A percentile compares a stretch with the other conserved stretches of the same genome.
These are phyloP conservation scores for Glyptemys insculpta DNA, from an alignment of 2,797 vertebrate species.

Conservation along the genomic window DNA sequence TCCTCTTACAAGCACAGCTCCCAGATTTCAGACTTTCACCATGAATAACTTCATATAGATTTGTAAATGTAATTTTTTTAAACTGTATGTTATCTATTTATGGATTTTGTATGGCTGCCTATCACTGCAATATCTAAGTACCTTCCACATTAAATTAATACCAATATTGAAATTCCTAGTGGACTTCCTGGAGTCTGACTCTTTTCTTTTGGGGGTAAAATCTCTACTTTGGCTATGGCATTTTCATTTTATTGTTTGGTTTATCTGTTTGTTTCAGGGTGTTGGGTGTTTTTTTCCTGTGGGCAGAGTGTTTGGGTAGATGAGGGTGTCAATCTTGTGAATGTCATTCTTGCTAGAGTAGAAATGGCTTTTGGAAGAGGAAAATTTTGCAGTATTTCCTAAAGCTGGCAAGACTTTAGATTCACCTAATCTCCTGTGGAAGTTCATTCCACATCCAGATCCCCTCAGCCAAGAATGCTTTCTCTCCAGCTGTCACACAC, in stretches of 20 bases:
- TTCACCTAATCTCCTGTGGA: too few relatives aligned
- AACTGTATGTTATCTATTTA: not conserved
- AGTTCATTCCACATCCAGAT: too few relatives aligned
- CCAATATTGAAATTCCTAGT: not conserved
- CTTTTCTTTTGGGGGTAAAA: not conserved
- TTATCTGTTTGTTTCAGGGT: not conserved
- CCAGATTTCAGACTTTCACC: not conserved
- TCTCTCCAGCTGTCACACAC: too few relatives aligned
- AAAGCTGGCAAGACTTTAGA: too few relatives aligned
- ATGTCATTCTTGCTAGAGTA: not conserved
- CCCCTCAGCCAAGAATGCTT: too few relatives aligned
- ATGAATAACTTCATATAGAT: too few relatives aligned
- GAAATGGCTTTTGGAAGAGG: not conserved
- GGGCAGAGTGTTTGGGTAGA: not conserved
- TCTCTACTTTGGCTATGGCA: not conserved
- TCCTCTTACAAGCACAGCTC: not conserved
- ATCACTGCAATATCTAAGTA: not conserved
- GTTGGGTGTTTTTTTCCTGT: not conserved
- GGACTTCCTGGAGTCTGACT: not conserved
- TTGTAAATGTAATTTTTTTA: not conserved
- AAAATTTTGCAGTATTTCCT: too few relatives aligned
- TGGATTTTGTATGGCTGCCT: not conserved
- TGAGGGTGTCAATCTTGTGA: not conserved
- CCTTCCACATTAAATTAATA: not conserved
- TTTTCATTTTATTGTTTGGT: not conserved